Evolutionary conservation across 2,888 invertebrate species (phyloP).

Genomic region (Eilema griseolum): DNA sequence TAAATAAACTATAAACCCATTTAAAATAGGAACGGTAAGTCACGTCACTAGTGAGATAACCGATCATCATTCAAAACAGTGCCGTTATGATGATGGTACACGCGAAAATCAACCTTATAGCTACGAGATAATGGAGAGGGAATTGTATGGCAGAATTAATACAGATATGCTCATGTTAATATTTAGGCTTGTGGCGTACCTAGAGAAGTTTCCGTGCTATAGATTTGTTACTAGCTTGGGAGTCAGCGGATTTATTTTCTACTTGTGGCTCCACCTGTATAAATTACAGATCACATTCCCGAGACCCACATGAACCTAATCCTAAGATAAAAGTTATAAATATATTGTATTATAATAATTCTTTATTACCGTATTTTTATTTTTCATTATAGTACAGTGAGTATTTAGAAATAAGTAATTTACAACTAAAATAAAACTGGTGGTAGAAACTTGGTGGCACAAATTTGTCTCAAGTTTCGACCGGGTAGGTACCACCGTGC

Average conservation of each 20-base stretch:
- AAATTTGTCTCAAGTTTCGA: too few species aligned
- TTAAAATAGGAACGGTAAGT: slow-evolving; percentile 50
- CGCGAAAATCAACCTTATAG: slow-evolving; percentile 29
- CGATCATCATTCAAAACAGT: slow-evolving; percentile 42
- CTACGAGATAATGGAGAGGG: slow-evolving; percentile 24
- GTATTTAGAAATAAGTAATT: too few species aligned
- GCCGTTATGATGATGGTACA: slow-evolving; percentile 41
- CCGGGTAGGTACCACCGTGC: too few species aligned
- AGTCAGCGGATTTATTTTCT: background rate
- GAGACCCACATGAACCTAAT: background rate
- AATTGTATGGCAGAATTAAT: slow-evolving; percentile 35
- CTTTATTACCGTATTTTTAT: too few species aligned
- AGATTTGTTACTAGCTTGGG: background rate
- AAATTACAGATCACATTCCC: too few species aligned
- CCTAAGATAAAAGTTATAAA: background rate
- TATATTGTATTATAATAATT: too few species aligned
- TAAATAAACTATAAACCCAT: slow-evolving; percentile 55
- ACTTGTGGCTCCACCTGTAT: background rate
- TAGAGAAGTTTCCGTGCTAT: slow-evolving; percentile 15
- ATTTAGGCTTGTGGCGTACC: slow-evolving; percentile 25
- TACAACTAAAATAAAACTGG: too few species aligned
- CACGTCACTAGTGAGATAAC: slow-evolving; percentile 51
- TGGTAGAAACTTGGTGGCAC: too few species aligned
- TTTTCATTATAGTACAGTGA: too few species aligned
- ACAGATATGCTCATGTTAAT: slow-evolving; percentile 47